phyloP scores from a whole-genome alignment of 2,113 vertebrate species.

The Cephalophus harveyi region DNA sequence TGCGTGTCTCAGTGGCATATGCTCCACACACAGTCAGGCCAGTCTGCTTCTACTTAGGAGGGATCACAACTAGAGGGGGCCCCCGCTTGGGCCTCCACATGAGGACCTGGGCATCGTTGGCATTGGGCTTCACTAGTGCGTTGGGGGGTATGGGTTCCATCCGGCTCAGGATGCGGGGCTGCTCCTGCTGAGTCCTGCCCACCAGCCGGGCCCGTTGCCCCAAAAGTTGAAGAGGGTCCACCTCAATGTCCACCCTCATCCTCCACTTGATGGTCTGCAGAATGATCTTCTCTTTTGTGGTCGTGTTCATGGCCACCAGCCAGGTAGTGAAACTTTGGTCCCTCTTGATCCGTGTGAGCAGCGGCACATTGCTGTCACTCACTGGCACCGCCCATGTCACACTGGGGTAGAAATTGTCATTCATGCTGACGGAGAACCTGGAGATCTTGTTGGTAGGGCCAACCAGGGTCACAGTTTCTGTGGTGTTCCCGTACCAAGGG shows the following conservation, averaged over 20 bases:
- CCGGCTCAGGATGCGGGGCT: slow-evolving; percentile 92
- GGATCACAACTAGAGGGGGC: slow-evolving; percentile 93
- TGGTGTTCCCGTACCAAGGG: slow-evolving; percentile 99
- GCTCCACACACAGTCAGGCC: background rate
- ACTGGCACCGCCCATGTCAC: slow-evolving; percentile 99
- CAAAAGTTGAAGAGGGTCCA: slow-evolving; percentile 92
- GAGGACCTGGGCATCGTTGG: slow-evolving; percentile 97
- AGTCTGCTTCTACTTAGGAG: slow-evolving; percentile 87
- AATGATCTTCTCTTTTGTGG: slow-evolving; percentile 95
- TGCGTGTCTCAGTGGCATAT: background rate
- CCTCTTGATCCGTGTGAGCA: slow-evolving; percentile 95
- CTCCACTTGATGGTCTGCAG: slow-evolving; percentile 98
- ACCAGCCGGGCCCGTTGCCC: slow-evolving; percentile 92
- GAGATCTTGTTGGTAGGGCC: slow-evolving; percentile 95
- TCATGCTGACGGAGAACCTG: slow-evolving; percentile 97
- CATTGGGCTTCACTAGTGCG: slow-evolving; percentile 94
- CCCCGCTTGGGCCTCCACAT: slow-evolving; percentile 98
- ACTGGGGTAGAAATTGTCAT: slow-evolving; percentile 99
- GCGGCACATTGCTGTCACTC: slow-evolving; percentile 93
- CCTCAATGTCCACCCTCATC: slow-evolving; percentile 95
- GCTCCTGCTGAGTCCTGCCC: slow-evolving; percentile 94
- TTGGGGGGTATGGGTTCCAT: slow-evolving; percentile 97
- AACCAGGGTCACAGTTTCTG: slow-evolving; percentile 94
- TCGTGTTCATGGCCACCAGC: slow-evolving; percentile 96
- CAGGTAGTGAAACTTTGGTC: slow-evolving; percentile 99